Base-by-base conservation (phyloP, 2,113 vertebrate species). In the Megaptera novaeangliae region DNA sequence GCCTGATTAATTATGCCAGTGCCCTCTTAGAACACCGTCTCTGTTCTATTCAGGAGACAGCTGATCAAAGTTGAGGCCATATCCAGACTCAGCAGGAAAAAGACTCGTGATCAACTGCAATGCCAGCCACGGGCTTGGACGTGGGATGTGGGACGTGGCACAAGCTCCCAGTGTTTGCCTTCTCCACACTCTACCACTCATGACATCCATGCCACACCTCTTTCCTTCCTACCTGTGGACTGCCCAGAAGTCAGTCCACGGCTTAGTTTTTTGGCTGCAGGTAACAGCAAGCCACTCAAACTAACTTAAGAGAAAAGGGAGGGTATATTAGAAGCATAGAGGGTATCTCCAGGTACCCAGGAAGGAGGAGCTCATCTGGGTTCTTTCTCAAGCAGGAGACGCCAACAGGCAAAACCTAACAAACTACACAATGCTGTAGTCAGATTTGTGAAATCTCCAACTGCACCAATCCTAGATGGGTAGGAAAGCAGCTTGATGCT, bases 191-290 rank as follows among this genome's bases (percentile, higher is more conserved):
- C 6, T 5, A 2, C 34, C 27, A 1, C 6, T 5, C 44, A 75
- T 0, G 12, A 49, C 4, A 21, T n/a, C 69, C n/a, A 13, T 0
- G 0, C 71, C n/a, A 6, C 12, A 23, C 57, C 9, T 21, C 64
- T 29, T 81, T 81, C 41, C 72, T n/a, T 39, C 61, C 29, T 12
- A 29, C 17, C 12, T 4, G 0, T 0, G 7, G 61, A 63, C 31
- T 41, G 34, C 18, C 21, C 23, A 27, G 44, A 95, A 81, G 55
- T 39, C 63, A 34, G n/a, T 34, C 71, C 12, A 14, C 1, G 34
- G 10, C 41, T 72, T 59, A 8, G 12, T 10, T n/a, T 84, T 80
- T 39, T 36, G 27, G 18, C 69, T 46, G 8, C 17, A 80, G 92
- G 25, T 41, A 89, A 55, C 27, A 75, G 36, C 49, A 68, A 94